These are phyloP conservation scores for Tragulus kanchil DNA, from an alignment of 2,113 vertebrate genomes.

Conservation along the genomic window DNA sequence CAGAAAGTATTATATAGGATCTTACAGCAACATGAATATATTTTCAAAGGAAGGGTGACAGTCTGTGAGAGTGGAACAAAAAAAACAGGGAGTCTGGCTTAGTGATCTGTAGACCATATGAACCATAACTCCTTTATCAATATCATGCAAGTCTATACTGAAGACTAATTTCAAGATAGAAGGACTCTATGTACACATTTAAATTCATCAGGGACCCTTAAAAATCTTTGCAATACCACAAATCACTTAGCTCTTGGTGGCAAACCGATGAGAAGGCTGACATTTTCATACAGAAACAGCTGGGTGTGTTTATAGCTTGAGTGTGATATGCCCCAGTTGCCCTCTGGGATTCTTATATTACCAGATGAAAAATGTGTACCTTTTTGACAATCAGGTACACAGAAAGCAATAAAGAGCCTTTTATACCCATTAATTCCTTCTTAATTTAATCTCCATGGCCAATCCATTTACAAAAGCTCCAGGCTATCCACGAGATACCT, in stretches of 20 bases:
- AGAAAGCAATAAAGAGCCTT: conserved; percentile 81
- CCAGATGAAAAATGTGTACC: conserved; percentile 84
- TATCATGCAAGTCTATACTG: conserved; percentile 52
- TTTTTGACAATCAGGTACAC: conserved; percentile 84
- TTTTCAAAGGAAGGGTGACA: neutral
- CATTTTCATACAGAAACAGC: conserved; percentile 85
- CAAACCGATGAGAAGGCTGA: conserved; percentile 81
- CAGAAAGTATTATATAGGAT: neutral
- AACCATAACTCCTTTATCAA: conserved; percentile 67
- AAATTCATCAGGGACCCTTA: conserved; percentile 75
- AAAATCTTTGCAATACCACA: conserved; percentile 77
- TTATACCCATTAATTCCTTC: conserved; percentile 78
- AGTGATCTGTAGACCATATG: conserved; percentile 46
- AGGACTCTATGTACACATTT: conserved; percentile 67
- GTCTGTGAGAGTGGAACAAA: neutral
- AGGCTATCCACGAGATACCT: conserved; percentile 70
- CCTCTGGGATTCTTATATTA: conserved; percentile 81
- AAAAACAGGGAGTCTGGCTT: neutral
- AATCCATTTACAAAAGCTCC: conserved; percentile 72
- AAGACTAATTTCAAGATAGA: conserved; percentile 66
- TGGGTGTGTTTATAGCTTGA: conserved; percentile 79
- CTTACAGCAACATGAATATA: neutral
- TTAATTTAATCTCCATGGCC: conserved; percentile 83
- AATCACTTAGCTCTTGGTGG: conserved; percentile 74
- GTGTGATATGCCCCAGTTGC: conserved; percentile 78